Evolutionary conservation across 2,113 vertebrate species (phyloP).

Genomic region (Neopipo cinnamomea): DNA sequence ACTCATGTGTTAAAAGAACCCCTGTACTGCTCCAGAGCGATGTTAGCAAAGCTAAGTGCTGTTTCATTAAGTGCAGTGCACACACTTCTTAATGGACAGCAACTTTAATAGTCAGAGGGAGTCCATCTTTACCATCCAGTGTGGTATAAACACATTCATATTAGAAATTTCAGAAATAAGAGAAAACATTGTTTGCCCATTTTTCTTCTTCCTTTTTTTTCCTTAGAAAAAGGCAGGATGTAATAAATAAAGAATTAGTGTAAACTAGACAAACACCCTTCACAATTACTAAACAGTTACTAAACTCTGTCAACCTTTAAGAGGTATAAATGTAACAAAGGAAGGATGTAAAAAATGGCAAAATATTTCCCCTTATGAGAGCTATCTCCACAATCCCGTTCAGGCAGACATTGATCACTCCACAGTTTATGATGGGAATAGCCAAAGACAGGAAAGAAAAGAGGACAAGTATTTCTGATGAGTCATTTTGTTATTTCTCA

Average conservation of each 20-base stretch:
- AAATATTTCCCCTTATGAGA: not conserved
- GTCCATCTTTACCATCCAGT: not conserved
- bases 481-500: not conserved
- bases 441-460: not conserved
- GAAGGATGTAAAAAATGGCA: not conserved
- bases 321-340: not conserved
- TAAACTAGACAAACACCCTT: not conserved
- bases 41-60: constrained; percentile 16
- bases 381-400: not conserved
- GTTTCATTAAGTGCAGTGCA: not conserved
- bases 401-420: not conserved
- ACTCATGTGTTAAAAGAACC: not conserved
- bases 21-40: not conserved
- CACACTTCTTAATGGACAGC: not conserved
- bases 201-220: not conserved
- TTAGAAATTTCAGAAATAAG: not conserved
- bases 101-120: not conserved
- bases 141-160: not conserved
- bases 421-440: not conserved
- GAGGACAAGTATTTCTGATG: not conserved
- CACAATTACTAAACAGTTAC: not conserved
- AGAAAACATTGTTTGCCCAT: not conserved
- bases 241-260: not conserved
- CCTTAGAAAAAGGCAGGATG: not conserved
- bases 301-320: not conserved